Evolutionary conservation across 2,797 vertebrate species (phyloP).

Genomic region (Enteromius paludinosus): DNA sequence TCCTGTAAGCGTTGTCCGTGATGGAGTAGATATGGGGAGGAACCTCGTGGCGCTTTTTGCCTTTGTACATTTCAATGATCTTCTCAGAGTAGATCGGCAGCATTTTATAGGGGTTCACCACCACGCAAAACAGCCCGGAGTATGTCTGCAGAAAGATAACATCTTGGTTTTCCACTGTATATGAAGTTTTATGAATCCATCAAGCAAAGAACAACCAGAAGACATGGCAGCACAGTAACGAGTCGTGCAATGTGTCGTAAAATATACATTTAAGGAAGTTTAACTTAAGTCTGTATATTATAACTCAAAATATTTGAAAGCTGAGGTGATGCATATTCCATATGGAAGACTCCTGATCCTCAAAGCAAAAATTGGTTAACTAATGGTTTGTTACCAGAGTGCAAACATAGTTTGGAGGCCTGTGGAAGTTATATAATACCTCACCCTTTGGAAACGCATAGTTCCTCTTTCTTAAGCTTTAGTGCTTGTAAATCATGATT

Average conservation of each 20-base stretch:
- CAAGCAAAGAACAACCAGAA: slow-evolving; percentile 5
- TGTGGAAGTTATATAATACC: slow-evolving; percentile 1
- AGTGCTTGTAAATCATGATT: background rate
- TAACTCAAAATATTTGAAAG: slow-evolving; percentile 5
- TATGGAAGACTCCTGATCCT: background rate
- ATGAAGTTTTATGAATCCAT: slow-evolving; percentile 18
- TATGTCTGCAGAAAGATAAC: slow-evolving; percentile 83
- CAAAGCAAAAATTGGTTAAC: background rate
- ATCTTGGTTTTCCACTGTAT: slow-evolving; percentile 1
- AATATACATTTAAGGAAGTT: background rate
- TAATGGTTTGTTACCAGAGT: slow-evolving; percentile 33
- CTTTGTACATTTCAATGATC: slow-evolving; percentile 98
- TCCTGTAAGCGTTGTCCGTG: slow-evolving; percentile 95
- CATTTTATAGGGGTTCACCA: slow-evolving; percentile 96
- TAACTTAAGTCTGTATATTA: slow-evolving; percentile 5
- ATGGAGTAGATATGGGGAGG: slow-evolving; percentile 97
- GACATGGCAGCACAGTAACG: background rate
- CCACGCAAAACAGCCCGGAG: slow-evolving; percentile 96
- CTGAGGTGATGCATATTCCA: background rate
- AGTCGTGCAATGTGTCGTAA: background rate
- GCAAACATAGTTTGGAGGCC: slow-evolving; percentile 4
- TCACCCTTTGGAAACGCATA: background rate
- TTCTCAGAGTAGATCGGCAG: slow-evolving; percentile 97
- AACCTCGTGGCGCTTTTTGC: slow-evolving; percentile 97
- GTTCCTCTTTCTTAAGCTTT: slow-evolving; percentile 20